Evolutionary conservation across 2,888 invertebrate genomes (phyloP), one percentile per base, ranked within the genome.

Genomic region (Julus scanicus): DNA sequence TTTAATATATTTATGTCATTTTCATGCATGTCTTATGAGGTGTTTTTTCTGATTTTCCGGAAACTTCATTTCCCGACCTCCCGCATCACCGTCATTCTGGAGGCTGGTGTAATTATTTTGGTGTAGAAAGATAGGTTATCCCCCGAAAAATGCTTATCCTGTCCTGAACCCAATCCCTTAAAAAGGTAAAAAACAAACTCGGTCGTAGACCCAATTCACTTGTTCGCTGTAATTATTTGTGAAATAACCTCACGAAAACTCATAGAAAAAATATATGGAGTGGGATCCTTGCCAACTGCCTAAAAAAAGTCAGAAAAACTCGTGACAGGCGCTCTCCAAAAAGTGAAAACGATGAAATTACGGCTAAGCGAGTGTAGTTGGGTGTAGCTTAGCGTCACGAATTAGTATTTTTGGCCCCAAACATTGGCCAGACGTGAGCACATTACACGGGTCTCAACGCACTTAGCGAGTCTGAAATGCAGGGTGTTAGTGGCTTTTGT

Each of bases 171-270:
- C 63, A 63, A 63, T 63, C 63, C 53, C 63, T 63, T 63, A 63
- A 63, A 63, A 63, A 63, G 63, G 63, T 63, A 20, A 63, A 63
- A 63, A 63, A 63, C n/a, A 63, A 63, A 63, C n/a, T 63, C 63
- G 63, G 63, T 63, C 63, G 63, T 63, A 63, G 63, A 63, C 63
- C 63, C 63, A 63, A 63, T 63, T 63, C 63, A 63, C 63, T 63
- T 20, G 63, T 63, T 20, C 63, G 63, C 63, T 8, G 20, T 63
- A 63, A 63, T 63, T 63, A 63, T 63, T 63, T 63, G 63, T 63
- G 63, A 63, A 63, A 63, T 63, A 63, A 63, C 63, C 63, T 63
- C 63, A n/a, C 63, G 63, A 63, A 63, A 63, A 63, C 63, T 63
- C 63, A 63, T 63, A 63, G 63, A 53, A 53, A 17, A 53, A 53